These are phyloP conservation scores for Lagopus muta DNA, from an alignment of 2,113 vertebrate species.

Conservation along the genomic window DNA sequence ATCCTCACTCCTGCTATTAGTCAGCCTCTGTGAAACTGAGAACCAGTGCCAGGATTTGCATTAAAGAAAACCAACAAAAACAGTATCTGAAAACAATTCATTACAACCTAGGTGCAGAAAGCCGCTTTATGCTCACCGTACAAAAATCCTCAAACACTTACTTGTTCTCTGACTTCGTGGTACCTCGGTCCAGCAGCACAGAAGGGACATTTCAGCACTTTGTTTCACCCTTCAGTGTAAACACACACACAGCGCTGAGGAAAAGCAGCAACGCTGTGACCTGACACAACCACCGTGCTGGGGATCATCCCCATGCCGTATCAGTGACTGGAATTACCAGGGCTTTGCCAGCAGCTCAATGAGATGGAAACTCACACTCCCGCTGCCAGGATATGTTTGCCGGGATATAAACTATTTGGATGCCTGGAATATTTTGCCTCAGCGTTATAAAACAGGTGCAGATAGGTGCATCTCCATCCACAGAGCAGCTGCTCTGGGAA, in stretches of 20 bases:
- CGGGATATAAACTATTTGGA: conserved; percentile 12
- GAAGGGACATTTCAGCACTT: conserved; percentile 37
- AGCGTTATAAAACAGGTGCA: conserved; percentile 61
- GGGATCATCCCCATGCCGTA: conserved; percentile 2
- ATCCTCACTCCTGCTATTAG: not conserved
- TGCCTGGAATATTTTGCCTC: conserved; percentile 23
- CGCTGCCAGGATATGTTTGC: conserved; percentile 62
- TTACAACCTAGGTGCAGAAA: not conserved
- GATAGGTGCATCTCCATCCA: conserved; percentile 3
- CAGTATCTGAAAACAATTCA: not conserved
- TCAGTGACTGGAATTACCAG: conserved; percentile 67
- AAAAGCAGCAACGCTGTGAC: conserved; percentile 50
- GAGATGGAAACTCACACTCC: conserved; percentile 50
- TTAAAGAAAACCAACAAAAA: not conserved
- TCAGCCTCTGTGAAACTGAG: not conserved
- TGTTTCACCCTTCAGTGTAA: conserved; percentile 25
- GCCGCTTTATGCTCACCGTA: not conserved
- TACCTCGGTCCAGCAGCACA: not conserved
- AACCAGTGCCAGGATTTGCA: not conserved
- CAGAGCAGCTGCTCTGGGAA: rapidly evolving
- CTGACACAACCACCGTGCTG: not conserved
- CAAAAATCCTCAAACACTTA: not conserved
- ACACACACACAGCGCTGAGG: conserved; percentile 6
- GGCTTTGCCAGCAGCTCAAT: conserved; percentile 61
- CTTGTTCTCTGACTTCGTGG: not conserved